A percentile compares a stretch with the other conserved stretches of the same genome.
Conservation (phyloP, 2,113 vertebrate genomes). For the Sylvietta virens region DNA sequence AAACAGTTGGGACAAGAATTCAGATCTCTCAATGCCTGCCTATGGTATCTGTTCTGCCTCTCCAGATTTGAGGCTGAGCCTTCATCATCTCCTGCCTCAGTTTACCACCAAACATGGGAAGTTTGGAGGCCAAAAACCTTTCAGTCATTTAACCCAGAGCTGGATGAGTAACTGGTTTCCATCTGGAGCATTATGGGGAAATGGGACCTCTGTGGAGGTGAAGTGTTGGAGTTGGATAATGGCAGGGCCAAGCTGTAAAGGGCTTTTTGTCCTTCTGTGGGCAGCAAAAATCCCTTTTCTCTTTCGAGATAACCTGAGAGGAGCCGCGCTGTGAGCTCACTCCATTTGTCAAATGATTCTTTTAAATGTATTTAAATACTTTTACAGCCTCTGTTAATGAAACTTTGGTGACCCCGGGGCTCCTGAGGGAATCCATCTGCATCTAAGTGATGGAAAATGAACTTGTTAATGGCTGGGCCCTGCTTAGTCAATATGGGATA, state of each 20-base stretch:
- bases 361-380: slow-evolving; percentile 34
- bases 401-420: slow-evolving; percentile 26
- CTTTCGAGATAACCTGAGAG: neutral
- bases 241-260: neutral
- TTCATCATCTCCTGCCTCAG: neutral
- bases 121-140: neutral
- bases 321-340: neutral
- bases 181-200: neutral
- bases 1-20: neutral
- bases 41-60: rapidly evolving
- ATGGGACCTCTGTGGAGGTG: neutral
- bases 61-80: neutral
- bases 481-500: slow-evolving; percentile 30
- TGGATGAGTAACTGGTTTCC: neutral
- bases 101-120: neutral
- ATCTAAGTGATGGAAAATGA: slow-evolving; percentile 64
- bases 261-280: neutral
- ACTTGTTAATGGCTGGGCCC: slow-evolving; percentile 48
- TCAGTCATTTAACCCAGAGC: neutral
- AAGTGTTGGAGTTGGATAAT: neutral
- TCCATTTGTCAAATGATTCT: neutral
- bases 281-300: neutral
- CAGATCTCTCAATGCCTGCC: neutral
- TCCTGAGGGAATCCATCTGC: slow-evolving; percentile 42
- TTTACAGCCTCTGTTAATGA: slow-evolving; percentile 41